Evolutionary conservation across 2,113 vertebrate genomes (phyloP), one percentile per base, ranked within the genome.

Genomic region (Chloebia gouldiae): DNA sequence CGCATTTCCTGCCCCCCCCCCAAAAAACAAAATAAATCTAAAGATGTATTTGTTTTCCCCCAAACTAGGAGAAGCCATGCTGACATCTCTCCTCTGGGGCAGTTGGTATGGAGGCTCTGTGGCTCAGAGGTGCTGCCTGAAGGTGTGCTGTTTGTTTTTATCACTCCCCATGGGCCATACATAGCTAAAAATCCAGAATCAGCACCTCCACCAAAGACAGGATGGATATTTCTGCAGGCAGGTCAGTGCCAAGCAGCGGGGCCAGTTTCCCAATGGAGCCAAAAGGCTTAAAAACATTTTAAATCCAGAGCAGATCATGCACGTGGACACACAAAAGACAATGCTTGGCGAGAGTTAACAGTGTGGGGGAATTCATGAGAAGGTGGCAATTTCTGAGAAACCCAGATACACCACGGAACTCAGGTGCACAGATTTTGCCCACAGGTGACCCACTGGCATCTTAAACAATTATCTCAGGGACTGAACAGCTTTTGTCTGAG

Each of bases 1-100:
- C 27, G 17, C 25, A 20, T 23, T 17, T 28, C 9, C n/a, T n/a
- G n/a, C n/a, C 11, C 7, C 37, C 7, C 1, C 1, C 1, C 0
- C 0, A 6, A 6, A 60, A 60, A 11, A 40, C 6, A 60, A 60
- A 11, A 40, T n/a, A 78, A 85, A 23, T 7, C 19, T 18, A 15
- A 15, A n/a, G 7, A 63, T 44, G n/a, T 33, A 27, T 13, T 44
- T 24, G 18, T 80, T 90, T 95, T 77, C 24, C 33, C 31, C 73
- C 31, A 33, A 72, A 65, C 6, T n/a, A 11, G 9, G 54, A 77
- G 50, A 88, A 63, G 8, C 14, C 20, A 28, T 10, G 14, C 24
- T 86, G 72, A 11, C 53, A 71, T n/a, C 24, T 73, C 31, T 49
- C n/a, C 20, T 7, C 28, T 50, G 5, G 44, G 4, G 33, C 54